Percentiles rank a stretch among this genome's conserved stretches.
Evolutionary conservation across 1,140 invertebrate species (phyloP).

Genomic region (Drosophila biarmipes): DNA sequence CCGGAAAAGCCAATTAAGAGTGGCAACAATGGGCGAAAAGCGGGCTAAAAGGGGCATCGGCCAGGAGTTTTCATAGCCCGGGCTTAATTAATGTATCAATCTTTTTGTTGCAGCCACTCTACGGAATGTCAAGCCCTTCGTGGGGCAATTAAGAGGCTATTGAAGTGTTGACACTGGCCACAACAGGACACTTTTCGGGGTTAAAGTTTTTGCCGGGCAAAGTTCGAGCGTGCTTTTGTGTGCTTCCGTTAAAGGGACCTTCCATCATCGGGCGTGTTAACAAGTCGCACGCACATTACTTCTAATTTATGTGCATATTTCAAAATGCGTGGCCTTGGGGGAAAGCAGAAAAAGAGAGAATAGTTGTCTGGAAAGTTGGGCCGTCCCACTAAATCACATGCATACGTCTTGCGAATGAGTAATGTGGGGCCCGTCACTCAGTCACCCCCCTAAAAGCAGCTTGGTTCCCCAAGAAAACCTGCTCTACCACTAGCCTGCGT

Average conservation of each 20-base stretch:
- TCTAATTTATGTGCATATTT: conserved; percentile 73
- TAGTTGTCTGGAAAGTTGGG: conserved; percentile 63
- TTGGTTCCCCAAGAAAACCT: conserved; percentile 3
- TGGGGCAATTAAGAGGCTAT: conserved; percentile 66
- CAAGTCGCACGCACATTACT: conserved; percentile 58
- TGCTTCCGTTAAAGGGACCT: conserved; percentile 22
- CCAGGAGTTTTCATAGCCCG: conserved; percentile 6
- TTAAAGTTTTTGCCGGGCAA: conserved; percentile 7
- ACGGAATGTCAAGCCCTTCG: conserved; percentile 46
- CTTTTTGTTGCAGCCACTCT: conserved; percentile 36
- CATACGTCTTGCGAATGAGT: conserved; percentile 31
- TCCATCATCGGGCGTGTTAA: conserved; percentile 36
- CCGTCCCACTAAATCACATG: conserved; percentile 58
- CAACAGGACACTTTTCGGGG: conserved; percentile 37
- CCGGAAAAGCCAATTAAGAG: conserved; percentile 63
- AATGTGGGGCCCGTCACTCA: conserved; percentile 30
- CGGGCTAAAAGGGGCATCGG: background rate
- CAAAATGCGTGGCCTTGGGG: conserved; percentile 26
- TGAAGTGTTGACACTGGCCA: conserved; percentile 58
- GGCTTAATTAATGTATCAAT: conserved; percentile 60
- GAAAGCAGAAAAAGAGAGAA: background rate
- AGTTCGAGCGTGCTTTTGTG: conserved; percentile 3
- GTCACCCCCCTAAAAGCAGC: conserved; percentile 1
- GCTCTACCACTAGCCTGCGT: conserved; percentile 24
- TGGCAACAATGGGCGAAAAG: conserved; percentile 15